Evolutionary conservation across 1,140 invertebrate genomes (phyloP), one percentile per base, ranked within the genome.

Genomic region (Lasioglossum albipes): DNA sequence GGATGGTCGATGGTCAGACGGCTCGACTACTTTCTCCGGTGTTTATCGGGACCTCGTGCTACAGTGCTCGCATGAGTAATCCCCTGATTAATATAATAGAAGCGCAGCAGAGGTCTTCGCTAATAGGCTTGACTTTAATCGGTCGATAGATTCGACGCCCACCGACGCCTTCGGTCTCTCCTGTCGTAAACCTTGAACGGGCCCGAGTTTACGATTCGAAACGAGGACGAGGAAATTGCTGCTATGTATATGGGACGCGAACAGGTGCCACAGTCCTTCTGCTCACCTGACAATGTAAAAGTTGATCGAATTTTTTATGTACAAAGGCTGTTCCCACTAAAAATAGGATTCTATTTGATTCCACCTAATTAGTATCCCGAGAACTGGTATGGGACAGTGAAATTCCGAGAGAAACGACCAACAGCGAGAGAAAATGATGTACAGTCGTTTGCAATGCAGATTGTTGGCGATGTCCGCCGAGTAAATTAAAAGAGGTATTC

Each of bases 201-300:
- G 52, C 57, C 31, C 31, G 20, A 20, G 52, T 41, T 59, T 20
- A 71, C 9, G 10, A 79, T 79, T 71, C 10, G 31, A 57, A 73
- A 79, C 69, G 45, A 65, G 76, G 76, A 73, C 76, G 36, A 42
- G 42, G n/a, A 72, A 72, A 78, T 64, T 59, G 52, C 31, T 22
- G 12, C 13, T 42, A 22, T n/a, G n/a, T n/a, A n/a, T 45, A 13
- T 59, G 22, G 36, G 20, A 42, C 7, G 22, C 4, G 4, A 22
- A n/a, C n/a, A 22, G 41, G n/a, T 3, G 10, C 36, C 36, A 36
- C 36, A 36, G 36, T 36, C 36, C 36, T 36, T 36, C 36, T 36
- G 36, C 3, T 36, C 36, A 3, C 36, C 36, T 36, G 36, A 27
- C 1, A 27, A 27, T 1, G 27, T 27, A 27, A 27, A 27, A 27